These are phyloP conservation scores for Emydocephalus ijimae DNA, from an alignment of 2,113 vertebrate species.

Conservation along the genomic window DNA sequence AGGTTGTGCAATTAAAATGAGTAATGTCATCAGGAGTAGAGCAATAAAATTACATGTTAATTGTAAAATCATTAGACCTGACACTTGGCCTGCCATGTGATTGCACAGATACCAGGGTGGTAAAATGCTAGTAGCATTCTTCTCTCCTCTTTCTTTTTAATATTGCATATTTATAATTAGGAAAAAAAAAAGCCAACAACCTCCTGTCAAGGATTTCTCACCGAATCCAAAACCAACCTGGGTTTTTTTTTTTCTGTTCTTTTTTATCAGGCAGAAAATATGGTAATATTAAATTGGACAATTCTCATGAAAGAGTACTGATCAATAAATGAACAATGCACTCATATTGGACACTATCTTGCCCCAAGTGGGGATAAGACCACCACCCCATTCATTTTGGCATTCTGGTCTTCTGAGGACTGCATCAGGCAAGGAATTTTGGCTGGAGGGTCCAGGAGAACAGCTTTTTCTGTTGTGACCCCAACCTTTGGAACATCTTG, in stretches of 20 bases:
- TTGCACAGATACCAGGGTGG: conserved; percentile 51
- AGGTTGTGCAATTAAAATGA: conserved; percentile 48
- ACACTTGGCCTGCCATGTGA: conserved; percentile 63
- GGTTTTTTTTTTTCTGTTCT: conserved; percentile 21
- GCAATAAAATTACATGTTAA: conserved; percentile 62
- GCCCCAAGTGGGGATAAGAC: neutral
- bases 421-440: neutral
- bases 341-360: neutral
- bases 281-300: conserved; percentile 39
- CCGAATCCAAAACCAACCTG: conserved; percentile 38
- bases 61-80: conserved; percentile 65
- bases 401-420: neutral
- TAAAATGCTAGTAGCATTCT: conserved; percentile 59
- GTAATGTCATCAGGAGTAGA: conserved; percentile 49
- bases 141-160: conserved; percentile 27
- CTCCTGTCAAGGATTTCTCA: conserved; percentile 59
- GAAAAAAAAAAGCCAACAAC: conserved; percentile 49
- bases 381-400: neutral
- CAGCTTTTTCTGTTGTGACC: neutral
- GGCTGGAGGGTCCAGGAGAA: neutral
- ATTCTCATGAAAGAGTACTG: conserved; percentile 16
- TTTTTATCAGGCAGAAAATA: conserved; percentile 36
- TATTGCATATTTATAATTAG: conserved; percentile 62
- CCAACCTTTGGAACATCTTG: neutral
- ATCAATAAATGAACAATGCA: conserved; percentile 28